Evolutionary conservation across 2,113 vertebrate species (phyloP).

Genomic region (Otis tarda): DNA sequence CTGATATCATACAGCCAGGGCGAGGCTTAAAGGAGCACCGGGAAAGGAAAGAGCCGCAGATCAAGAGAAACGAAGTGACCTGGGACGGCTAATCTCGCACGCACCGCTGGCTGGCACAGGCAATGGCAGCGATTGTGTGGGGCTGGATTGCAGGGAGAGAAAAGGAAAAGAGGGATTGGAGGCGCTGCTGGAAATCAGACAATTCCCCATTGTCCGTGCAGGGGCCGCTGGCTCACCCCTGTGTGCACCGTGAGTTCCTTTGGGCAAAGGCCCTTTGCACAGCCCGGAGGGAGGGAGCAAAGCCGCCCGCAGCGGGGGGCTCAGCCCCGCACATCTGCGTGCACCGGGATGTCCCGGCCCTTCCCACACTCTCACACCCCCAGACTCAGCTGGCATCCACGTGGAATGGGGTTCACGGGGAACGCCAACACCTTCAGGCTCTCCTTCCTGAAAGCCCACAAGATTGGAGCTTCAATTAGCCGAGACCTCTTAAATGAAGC

Average conservation of each 20-base stretch:
- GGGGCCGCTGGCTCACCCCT: neutral
- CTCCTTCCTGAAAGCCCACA: neutral
- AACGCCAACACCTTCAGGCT: neutral
- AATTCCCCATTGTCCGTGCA: neutral
- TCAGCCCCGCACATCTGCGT: neutral
- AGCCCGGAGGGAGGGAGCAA: neutral
- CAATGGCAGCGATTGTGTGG: neutral
- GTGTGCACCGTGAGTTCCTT: neutral
- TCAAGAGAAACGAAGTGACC: slow-evolving; percentile 44
- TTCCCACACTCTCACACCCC: neutral
- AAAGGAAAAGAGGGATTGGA: neutral
- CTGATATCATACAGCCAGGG: slow-evolving; percentile 57
- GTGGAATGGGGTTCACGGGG: neutral
- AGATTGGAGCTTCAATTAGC: neutral
- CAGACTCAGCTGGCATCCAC: neutral
- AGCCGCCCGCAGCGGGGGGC: neutral
- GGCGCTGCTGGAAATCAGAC: neutral
- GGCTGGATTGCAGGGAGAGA: neutral
- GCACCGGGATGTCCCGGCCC: neutral
- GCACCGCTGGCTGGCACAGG: neutral
- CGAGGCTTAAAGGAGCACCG: slow-evolving; percentile 30
- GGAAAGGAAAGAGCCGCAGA: slow-evolving; percentile 10
- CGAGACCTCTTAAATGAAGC: neutral
- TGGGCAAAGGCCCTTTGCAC: neutral
- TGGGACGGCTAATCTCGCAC: neutral